Conservation (phyloP, 1,140 invertebrate genomes). For the Wiebesia pumilae region DNA sequence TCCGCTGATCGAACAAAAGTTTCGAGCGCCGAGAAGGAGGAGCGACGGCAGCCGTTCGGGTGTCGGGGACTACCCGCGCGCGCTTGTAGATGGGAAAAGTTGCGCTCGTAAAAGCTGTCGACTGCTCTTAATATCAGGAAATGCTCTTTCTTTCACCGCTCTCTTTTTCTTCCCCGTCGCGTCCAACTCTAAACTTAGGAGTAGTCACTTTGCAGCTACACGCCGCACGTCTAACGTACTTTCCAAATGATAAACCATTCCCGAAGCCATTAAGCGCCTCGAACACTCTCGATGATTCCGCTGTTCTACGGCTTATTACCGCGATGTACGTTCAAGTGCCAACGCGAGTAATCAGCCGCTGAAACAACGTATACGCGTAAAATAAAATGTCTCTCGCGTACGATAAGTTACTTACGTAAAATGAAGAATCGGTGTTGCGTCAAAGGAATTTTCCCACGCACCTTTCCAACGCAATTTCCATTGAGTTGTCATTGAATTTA, state of each 20-base stretch:
- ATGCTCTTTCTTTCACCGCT: not conserved
- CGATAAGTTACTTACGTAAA: too few species aligned
- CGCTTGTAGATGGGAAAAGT: slow-evolving; percentile 33
- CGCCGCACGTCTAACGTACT: not conserved
- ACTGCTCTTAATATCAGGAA: slow-evolving; percentile 12
- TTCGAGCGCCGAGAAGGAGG: slow-evolving; percentile 11
- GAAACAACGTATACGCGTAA: not conserved
- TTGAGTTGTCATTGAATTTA: too few species aligned
- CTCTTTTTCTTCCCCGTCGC: too few species aligned
- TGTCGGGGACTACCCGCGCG: not conserved
- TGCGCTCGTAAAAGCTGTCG: slow-evolving; percentile 44
- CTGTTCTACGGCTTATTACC: not conserved
- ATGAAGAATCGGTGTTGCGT: too few species aligned
- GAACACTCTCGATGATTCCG: not conserved
- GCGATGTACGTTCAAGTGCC: too few species aligned
- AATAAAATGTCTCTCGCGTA: not conserved
- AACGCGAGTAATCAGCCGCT: not conserved
- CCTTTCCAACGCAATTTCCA: too few species aligned
- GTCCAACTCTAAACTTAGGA: not conserved
- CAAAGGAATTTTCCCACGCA: too few species aligned
- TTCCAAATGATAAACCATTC: not conserved
- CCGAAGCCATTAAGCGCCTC: not conserved
- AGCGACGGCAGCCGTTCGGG: not conserved
- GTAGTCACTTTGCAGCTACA: not conserved
- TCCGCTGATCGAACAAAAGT: slow-evolving; percentile 54